These are phyloP conservation scores for Brenthis hecate DNA, from an alignment of 2,888 invertebrate species.

Conservation along the genomic window DNA sequence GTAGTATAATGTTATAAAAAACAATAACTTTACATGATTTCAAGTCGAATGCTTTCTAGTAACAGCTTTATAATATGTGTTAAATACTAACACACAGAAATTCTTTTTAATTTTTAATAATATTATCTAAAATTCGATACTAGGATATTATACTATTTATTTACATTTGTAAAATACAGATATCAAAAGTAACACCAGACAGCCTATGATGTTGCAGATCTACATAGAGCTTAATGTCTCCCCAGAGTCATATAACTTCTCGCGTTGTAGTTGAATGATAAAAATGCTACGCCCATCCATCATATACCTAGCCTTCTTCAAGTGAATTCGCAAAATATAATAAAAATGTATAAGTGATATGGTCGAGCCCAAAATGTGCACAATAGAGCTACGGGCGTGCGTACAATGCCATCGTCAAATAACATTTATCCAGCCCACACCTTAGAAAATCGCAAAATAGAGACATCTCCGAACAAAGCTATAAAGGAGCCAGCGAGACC, in stretches of 20 bases:
- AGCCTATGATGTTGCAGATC: neutral
- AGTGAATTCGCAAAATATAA: slow-evolving; percentile 70
- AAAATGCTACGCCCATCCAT: slow-evolving; percentile 65
- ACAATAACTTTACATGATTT: too few species aligned
- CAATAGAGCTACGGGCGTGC: slow-evolving; percentile 76
- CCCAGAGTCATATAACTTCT: slow-evolving; percentile 74
- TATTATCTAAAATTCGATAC: neutral
- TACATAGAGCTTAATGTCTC: slow-evolving; percentile 46
- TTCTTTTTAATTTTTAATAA: too few species aligned
- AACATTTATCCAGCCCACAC: slow-evolving; percentile 81
- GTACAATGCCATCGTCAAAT: slow-evolving; percentile 79
- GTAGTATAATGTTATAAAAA: too few species aligned
- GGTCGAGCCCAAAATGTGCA: slow-evolving; percentile 59
- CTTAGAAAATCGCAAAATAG: slow-evolving; percentile 80
- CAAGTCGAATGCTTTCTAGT: too few species aligned
- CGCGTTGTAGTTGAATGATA: slow-evolving; percentile 49
- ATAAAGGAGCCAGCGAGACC: slow-evolving; percentile 69
- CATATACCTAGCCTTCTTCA: slow-evolving; percentile 62
- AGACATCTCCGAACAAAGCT: slow-evolving; percentile 74
- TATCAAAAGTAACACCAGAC: too few species aligned
- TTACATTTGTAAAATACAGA: too few species aligned
- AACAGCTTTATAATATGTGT: too few species aligned
- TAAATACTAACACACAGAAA: too few species aligned
- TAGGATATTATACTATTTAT: too few species aligned
- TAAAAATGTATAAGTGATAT: slow-evolving; percentile 80